Evolutionary conservation across 1,140 invertebrate genomes (phyloP).

Genomic region (Tetragnatha versicolor): DNA sequence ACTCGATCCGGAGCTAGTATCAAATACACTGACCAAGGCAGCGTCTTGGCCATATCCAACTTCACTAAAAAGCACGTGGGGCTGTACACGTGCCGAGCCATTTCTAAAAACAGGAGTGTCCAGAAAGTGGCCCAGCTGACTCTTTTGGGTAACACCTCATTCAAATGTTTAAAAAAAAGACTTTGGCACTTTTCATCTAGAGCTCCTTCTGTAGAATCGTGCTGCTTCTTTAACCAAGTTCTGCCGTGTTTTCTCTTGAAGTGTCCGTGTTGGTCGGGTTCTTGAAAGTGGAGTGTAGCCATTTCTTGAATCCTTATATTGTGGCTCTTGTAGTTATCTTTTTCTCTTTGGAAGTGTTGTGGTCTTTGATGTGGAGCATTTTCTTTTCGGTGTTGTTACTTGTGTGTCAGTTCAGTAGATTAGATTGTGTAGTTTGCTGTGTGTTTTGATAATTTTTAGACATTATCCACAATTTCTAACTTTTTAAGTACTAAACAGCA

Average conservation of each 20-base stretch:
- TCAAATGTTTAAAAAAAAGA: background rate
- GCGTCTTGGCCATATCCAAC: constrained; percentile 23
- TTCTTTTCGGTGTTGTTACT: background rate
- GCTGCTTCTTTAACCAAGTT: constrained; percentile 19
- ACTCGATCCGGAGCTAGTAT: constrained; percentile 16
- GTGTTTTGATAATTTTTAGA: too few relatives aligned
- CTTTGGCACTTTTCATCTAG: constrained; percentile 37
- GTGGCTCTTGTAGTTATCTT: constrained; percentile 1
- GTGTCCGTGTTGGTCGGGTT: background rate
- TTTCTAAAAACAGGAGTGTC: constrained; percentile 50
- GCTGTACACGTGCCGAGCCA: constrained; percentile 49
- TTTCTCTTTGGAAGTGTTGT: background rate
- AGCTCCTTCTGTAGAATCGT: constrained; percentile 6
- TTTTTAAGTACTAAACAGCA: too few relatives aligned
- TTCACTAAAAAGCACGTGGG: constrained; percentile 34
- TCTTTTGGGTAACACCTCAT: constrained; percentile 52
- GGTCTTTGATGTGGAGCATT: background rate
- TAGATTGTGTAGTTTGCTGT: too few relatives aligned
- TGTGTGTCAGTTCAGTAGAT: too few relatives aligned
- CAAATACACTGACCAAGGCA: constrained; percentile 37
- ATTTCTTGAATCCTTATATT: background rate
- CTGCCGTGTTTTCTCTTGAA: background rate
- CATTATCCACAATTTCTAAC: too few relatives aligned
- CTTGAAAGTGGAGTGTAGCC: background rate
- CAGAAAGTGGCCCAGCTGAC: constrained; percentile 48